These are phyloP conservation scores for Papilio machaon DNA, from an alignment of 1,140 invertebrate genomes.

Conservation along the genomic window DNA sequence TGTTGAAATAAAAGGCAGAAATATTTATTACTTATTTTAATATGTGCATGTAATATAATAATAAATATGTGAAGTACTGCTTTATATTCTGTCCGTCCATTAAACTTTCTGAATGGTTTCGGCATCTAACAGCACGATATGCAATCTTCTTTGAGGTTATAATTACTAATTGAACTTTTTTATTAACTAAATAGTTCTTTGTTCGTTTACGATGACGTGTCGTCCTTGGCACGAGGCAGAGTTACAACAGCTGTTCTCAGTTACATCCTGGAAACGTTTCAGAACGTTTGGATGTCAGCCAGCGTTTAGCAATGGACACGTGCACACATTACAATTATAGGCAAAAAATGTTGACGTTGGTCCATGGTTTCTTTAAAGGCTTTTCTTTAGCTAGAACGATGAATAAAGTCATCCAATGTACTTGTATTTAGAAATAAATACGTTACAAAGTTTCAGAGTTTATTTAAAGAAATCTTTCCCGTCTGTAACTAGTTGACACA, in stretches of 20 bases:
- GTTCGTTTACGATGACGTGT: background rate
- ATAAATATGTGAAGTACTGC: too few species aligned
- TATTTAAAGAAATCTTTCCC: background rate
- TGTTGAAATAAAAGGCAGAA: too few species aligned
- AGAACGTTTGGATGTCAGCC: constrained; percentile 1
- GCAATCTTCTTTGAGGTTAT: background rate
- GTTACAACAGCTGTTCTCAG: background rate
- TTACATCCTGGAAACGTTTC: background rate
- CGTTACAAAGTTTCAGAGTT: background rate
- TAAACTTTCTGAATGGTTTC: background rate
- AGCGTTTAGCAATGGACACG: background rate
- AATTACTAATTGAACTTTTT: background rate
- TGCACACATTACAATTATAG: constrained; percentile 3
- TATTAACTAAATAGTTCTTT: constrained; percentile 5
- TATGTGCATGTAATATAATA: too few species aligned
- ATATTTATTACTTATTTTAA: too few species aligned
- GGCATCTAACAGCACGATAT: background rate
- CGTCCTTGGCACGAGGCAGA: background rate
- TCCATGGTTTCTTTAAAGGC: background rate
- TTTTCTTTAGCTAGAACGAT: background rate
- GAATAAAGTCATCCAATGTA: background rate
- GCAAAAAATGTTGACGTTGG: constrained; percentile 2
- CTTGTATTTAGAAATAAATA: background rate
- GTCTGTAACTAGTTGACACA: background rate
- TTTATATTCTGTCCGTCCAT: too few species aligned